Percentiles rank a stretch among this genome's conserved stretches.
Evolutionary conservation across 2,797 vertebrate genomes (phyloP).

Genomic region (Peromyscus nudipes): DNA sequence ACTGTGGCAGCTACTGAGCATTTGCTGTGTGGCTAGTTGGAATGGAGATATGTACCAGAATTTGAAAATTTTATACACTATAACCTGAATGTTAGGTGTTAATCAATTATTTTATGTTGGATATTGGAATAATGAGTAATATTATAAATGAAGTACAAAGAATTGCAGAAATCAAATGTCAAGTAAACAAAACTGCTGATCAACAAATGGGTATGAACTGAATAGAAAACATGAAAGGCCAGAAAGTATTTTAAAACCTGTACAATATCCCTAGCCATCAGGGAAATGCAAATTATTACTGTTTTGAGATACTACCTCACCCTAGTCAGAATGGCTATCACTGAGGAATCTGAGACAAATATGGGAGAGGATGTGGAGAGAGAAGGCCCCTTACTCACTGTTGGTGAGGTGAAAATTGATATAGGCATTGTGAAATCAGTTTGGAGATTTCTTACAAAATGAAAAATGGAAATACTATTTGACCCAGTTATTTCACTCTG

Average conservation of each 20-base stretch:
- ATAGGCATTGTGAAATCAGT: neutral
- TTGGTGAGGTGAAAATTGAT: neutral
- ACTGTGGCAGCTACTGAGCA: neutral
- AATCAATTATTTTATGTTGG: neutral
- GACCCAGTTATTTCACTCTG: neutral
- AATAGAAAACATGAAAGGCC: neutral
- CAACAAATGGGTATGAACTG: neutral
- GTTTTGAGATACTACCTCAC: too few species aligned
- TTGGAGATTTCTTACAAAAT: neutral
- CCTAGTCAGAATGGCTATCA: neutral
- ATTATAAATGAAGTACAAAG: neutral
- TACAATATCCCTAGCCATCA: neutral
- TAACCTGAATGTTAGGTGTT: neutral
- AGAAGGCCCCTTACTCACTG: neutral
- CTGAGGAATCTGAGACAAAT: neutral
- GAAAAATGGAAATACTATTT: neutral
- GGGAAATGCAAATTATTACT: neutral
- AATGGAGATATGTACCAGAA: neutral
- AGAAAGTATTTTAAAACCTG: too few species aligned
- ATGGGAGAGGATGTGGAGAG: neutral
- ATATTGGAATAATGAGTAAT: slow-evolving; percentile 22
- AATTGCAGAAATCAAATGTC: neutral
- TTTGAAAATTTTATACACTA: neutral
- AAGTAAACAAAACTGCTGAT: neutral
- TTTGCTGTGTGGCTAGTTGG: neutral